Conservation (phyloP, 2,113 vertebrate species). For the Odocoileus virginianus region DNA sequence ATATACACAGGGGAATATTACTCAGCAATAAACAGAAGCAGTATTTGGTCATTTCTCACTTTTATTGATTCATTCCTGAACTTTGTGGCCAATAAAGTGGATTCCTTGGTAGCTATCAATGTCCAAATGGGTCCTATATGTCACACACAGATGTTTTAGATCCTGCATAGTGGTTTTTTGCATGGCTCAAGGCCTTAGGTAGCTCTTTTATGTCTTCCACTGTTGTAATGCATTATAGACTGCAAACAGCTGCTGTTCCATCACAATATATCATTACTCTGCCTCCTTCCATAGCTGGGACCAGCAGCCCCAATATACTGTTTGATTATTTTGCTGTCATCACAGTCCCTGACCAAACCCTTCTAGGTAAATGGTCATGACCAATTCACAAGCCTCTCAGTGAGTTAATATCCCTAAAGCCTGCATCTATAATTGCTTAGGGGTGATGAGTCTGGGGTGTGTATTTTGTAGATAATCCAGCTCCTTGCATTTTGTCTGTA, state of each 20-base stretch:
- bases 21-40: not conserved
- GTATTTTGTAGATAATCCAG: not conserved
- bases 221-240: not conserved
- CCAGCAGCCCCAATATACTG: not conserved
- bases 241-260: not conserved
- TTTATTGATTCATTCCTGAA: not conserved
- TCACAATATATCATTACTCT: not conserved
- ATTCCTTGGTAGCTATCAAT: not conserved
- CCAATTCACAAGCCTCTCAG: not conserved
- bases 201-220: not conserved
- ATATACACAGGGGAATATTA: not conserved
- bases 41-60: not conserved
- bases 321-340: not conserved
- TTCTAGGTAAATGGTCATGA: not conserved
- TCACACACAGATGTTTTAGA: not conserved
- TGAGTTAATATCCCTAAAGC: not conserved
- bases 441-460: not conserved
- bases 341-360: not conserved
- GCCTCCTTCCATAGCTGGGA: not conserved
- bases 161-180: not conserved
- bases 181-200: accelerated
- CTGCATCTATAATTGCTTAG: not conserved
- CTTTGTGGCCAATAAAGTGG: not conserved
- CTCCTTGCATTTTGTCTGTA: not conserved
- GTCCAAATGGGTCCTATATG: not conserved